phyloP scores from a whole-genome alignment of 2,888 invertebrate genomes.

The Actias luna region DNA sequence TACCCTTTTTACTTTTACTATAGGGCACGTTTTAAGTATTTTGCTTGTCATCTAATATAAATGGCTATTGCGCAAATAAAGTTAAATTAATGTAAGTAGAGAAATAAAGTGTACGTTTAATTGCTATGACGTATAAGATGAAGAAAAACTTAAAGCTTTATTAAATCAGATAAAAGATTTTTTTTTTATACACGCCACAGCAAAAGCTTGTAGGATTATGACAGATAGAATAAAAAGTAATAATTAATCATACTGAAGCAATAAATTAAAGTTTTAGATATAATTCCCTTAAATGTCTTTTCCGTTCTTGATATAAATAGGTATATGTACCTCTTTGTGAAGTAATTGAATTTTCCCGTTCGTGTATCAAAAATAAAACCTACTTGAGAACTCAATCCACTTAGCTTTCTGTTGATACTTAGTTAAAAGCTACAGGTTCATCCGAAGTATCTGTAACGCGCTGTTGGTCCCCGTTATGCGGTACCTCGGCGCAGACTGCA shows the following conservation, averaged over 20 bases:
- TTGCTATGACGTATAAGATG: no score
- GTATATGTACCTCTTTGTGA: no score
- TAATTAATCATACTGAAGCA: no score
- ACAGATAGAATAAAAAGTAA: neutral
- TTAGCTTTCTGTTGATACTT: neutral
- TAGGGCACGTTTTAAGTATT: neutral
- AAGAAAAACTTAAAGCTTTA: no score
- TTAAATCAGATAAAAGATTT: neutral
- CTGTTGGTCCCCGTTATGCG: neutral
- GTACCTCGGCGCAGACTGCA: neutral
- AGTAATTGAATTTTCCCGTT: no score
- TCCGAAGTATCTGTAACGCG: constrained; percentile 17
- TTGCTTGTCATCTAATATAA: neutral
- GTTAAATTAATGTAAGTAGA: no score
- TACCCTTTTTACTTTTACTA: neutral
- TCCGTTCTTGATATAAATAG: no score
- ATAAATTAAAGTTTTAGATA: no score
- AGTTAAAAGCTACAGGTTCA: constrained; percentile 10
- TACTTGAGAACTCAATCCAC: neutral
- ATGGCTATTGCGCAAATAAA: no score
- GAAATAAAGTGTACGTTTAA: no score
- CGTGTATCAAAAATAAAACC: no score
- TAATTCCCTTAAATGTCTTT: no score
- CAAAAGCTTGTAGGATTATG: neutral
- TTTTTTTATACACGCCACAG: neutral